phyloP scores from a whole-genome alignment of 1,140 invertebrate genomes.

The Drosophila nebulosa region DNA sequence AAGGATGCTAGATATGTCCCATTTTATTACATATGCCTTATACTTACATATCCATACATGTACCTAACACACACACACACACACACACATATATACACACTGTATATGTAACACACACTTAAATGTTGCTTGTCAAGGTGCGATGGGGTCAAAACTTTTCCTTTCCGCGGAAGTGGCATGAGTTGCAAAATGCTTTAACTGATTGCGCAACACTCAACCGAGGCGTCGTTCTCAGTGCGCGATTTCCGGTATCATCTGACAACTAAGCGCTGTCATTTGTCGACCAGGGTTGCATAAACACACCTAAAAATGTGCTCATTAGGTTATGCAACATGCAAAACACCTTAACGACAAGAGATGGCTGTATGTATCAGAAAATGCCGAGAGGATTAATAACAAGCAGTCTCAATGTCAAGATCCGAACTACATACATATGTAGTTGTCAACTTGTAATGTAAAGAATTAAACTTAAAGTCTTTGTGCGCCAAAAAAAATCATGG shows the following conservation, averaged over 20 bases:
- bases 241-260: slow-evolving; percentile 50
- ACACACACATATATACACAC: not conserved
- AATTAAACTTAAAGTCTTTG: too few relatives aligned
- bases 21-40: not conserved
- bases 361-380: not conserved
- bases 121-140: slow-evolving; percentile 53
- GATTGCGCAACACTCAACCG: slow-evolving; percentile 59
- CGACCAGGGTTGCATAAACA: not conserved
- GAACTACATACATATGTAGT: too few relatives aligned
- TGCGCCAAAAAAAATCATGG: too few relatives aligned
- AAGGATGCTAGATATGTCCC: not conserved
- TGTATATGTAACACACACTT: slow-evolving; percentile 53
- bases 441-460: too few relatives aligned
- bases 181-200: slow-evolving; percentile 20
- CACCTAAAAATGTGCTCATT: slow-evolving; percentile 39
- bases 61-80: not conserved
- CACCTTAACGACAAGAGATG: not conserved
- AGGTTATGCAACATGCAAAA: slow-evolving; percentile 55
- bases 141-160: slow-evolving; percentile 55
- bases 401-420: slow-evolving; percentile 62
- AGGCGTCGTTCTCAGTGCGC: not conserved
- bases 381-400: slow-evolving; percentile 50
- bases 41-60: not conserved
- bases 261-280: slow-evolving; percentile 41
- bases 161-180: slow-evolving; percentile 31